Evolutionary conservation across 2,113 vertebrate genomes (phyloP).

Genomic region (Pedionomus torquatus): DNA sequence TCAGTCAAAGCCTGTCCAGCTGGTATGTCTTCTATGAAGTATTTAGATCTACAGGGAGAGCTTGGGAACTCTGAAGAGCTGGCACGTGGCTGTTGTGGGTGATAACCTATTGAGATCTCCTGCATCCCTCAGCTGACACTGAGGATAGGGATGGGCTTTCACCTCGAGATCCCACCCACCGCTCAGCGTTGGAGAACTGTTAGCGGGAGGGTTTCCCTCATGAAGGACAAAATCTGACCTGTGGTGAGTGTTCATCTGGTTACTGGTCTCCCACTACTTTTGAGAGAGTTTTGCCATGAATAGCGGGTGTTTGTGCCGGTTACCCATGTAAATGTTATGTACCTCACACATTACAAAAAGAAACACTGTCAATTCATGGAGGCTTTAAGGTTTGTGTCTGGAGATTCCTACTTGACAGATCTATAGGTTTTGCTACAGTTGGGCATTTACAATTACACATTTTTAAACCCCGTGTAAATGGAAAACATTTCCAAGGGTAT

Average conservation of each 20-base stretch:
- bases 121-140: accelerated
- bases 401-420: not conserved
- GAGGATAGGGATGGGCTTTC: not conserved
- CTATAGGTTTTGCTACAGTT: not conserved
- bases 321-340: not conserved
- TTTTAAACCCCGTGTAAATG: not conserved
- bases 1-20: accelerated
- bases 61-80: not conserved
- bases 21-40: accelerated
- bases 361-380: not conserved
- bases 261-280: not conserved
- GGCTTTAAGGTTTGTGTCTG: not conserved
- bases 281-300: not conserved
- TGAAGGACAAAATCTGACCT: not conserved
- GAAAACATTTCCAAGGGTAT: not conserved
- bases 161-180: accelerated
- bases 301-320: accelerated
- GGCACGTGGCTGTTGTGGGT: accelerated
- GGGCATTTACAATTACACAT: not conserved
- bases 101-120: not conserved
- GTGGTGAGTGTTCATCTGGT: not conserved
- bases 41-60: no score
- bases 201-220: not conserved
- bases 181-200: accelerated
- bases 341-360: not conserved